These are phyloP conservation scores for Numida meleagris DNA, from an alignment of 2,113 vertebrate genomes.

Conservation along the genomic window DNA sequence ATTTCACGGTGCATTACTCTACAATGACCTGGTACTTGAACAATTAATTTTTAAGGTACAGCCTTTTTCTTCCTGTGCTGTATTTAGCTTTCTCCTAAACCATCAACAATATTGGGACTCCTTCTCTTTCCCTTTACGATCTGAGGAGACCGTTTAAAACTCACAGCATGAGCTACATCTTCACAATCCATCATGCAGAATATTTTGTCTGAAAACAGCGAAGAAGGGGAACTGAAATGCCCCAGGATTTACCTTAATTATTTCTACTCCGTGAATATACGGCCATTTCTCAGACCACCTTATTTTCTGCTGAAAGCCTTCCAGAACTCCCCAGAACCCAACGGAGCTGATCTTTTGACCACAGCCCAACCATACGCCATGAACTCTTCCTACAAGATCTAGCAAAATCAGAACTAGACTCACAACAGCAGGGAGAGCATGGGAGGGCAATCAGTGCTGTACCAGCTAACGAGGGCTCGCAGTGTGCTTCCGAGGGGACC, in stretches of 20 bases:
- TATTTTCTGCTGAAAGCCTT: conserved; percentile 6
- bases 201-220: conserved; percentile 38
- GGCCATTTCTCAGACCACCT: conserved; percentile 35
- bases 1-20: conserved; percentile 81
- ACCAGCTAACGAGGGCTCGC: background rate
- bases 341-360: background rate
- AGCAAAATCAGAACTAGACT: background rate
- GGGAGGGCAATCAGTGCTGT: fast-evolving
- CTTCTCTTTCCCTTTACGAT: conserved; percentile 31
- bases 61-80: conserved; percentile 62
- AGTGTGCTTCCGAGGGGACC: background rate
- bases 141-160: conserved; percentile 32
- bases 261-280: conserved; percentile 38
- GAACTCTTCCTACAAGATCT: background rate
- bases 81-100: conserved; percentile 65
- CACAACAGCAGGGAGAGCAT: too few species aligned
- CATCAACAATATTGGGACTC: conserved; percentile 67
- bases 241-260: conserved; percentile 49
- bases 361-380: background rate
- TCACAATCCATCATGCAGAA: conserved; percentile 25
- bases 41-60: conserved; percentile 83
- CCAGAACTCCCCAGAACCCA: conserved; percentile 28
- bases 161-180: conserved; percentile 20
- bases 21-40: conserved; percentile 80
- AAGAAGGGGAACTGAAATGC: background rate